These are phyloP conservation scores for Squalus acanthias DNA, from an alignment of 2,797 vertebrate species.

Conservation along the genomic window DNA sequence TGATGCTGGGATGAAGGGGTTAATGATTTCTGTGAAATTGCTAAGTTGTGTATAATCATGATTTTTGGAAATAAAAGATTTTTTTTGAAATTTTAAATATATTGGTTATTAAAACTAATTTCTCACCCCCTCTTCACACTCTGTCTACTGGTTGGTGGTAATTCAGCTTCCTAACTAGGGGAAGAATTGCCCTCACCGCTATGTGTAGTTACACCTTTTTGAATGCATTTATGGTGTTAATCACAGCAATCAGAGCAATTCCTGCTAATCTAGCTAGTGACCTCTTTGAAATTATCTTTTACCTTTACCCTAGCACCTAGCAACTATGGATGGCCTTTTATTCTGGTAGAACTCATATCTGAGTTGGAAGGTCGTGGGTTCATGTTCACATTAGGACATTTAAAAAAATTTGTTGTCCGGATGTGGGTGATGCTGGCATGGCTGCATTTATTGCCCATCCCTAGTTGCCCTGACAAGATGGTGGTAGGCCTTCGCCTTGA, in stretches of 20 bases:
- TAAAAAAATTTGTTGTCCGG: neutral
- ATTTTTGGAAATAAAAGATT: constrained; percentile 31
- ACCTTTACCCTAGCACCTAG: neutral
- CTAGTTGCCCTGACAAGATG: neutral
- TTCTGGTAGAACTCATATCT: neutral
- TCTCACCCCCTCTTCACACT: neutral
- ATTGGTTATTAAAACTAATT: neutral
- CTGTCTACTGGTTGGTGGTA: neutral
- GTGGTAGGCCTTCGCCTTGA: neutral
- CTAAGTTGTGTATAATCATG: neutral
- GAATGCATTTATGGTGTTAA: neutral
- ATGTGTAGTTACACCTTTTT: neutral
- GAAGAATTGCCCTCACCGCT: neutral
- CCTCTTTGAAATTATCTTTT: neutral
- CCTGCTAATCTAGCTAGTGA: neutral
- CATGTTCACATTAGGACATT: neutral
- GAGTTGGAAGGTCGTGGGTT: neutral
- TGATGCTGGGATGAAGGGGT: constrained; percentile 2
- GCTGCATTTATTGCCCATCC: neutral
- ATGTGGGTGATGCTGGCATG: neutral
- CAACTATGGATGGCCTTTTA: neutral
- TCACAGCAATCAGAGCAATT: neutral
- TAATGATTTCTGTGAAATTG: constrained; percentile 37
- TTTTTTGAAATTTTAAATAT: neutral
- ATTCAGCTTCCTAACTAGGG: neutral